Percentiles rank a stretch among this genome's conserved stretches.
phyloP scores from a whole-genome alignment of 2,888 invertebrate species.

The Neuroscelio doddi region DNA sequence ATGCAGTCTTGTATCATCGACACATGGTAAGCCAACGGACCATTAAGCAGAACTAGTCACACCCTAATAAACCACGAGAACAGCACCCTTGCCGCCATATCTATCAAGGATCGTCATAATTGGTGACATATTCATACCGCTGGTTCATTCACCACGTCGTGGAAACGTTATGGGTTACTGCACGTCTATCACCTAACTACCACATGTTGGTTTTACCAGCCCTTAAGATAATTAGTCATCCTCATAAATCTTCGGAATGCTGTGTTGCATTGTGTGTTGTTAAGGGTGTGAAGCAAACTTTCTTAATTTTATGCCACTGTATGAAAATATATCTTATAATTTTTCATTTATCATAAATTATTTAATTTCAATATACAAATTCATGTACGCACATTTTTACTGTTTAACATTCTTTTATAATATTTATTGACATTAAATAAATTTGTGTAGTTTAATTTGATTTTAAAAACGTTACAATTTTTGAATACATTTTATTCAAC shows the following conservation, averaged over 20 bases:
- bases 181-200: conserved; percentile 41
- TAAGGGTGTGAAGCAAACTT: no score
- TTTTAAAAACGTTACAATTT: no score
- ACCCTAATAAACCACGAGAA: conserved; percentile 51
- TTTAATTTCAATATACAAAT: no score
- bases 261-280: no score
- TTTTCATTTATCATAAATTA: no score
- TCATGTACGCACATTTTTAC: no score
- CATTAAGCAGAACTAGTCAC: conserved; percentile 43
- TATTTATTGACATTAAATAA: no score
- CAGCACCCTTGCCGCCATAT: conserved; percentile 45
- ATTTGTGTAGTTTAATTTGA: no score
- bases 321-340: no score
- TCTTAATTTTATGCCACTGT: no score
- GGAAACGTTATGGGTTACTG: conserved; percentile 45
- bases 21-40: conserved; percentile 34
- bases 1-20: conserved; percentile 15
- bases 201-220: conserved; percentile 52
- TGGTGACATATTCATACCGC: conserved; percentile 55
- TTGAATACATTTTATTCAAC: no score
- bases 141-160: conserved; percentile 30
- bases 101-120: conserved; percentile 61
- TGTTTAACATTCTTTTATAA: no score
- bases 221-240: conserved; percentile 60
- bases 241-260: conserved; percentile 54